A percentile compares a stretch with the other conserved stretches of the same genome.
Conservation (phyloP, 2,888 invertebrate species). For the Chamaedrilus cognettii region DNA sequence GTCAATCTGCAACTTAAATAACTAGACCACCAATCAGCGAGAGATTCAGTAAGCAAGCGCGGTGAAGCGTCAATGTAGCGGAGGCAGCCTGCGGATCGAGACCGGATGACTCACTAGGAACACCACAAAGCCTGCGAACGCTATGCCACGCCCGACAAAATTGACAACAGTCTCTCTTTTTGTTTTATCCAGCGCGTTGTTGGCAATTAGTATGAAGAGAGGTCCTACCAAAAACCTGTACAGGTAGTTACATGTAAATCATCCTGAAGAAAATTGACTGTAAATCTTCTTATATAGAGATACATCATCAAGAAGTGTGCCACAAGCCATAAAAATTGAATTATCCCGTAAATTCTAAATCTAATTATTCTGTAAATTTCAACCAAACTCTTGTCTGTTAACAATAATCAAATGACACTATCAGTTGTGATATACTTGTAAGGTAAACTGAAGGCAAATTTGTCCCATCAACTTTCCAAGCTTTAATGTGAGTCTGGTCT, state of each 20-base stretch:
- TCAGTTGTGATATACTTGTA: too few species aligned
- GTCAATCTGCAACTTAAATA: background rate
- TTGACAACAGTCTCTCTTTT: constrained; percentile 75
- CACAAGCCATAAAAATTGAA: too few species aligned
- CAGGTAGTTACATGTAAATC: too few species aligned
- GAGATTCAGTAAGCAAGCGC: background rate
- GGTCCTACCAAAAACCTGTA: constrained; percentile 82
- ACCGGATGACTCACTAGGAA: constrained; percentile 73
- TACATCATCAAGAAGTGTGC: constrained; percentile 4
- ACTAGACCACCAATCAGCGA: background rate
- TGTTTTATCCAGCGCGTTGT: constrained; percentile 80
- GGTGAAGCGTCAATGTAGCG: background rate
- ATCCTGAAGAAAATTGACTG: background rate
- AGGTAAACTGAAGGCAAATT: too few species aligned
- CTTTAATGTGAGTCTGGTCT: too few species aligned
- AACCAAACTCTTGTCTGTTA: too few species aligned
- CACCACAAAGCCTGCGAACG: constrained; percentile 71
- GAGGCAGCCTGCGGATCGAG: background rate
- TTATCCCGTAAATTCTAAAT: too few species aligned
- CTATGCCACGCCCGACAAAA: constrained; percentile 69
- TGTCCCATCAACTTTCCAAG: too few species aligned
- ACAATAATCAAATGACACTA: too few species aligned
- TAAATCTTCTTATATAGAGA: background rate
- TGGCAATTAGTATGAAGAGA: constrained; percentile 75
- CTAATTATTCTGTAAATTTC: too few species aligned